A percentile compares a stretch with the other conserved stretches of the same genome.
Conservation (phyloP, 2,113 vertebrate genomes). For the Progne subis region DNA sequence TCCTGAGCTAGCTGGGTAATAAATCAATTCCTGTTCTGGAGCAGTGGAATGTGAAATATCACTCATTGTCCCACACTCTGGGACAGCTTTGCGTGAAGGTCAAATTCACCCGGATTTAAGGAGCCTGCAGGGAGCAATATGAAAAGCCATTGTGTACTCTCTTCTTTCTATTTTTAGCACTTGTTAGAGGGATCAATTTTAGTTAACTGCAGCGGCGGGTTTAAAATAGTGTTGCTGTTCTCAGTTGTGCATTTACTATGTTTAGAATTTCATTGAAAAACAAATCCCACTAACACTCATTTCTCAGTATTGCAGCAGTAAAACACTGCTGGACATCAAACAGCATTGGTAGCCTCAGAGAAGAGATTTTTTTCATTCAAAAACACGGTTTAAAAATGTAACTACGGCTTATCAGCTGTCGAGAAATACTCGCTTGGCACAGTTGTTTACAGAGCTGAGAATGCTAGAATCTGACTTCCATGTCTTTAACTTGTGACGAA, state of each 20-base stretch:
- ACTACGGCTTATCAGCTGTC: neutral
- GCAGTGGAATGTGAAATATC: slow-evolving; percentile 55
- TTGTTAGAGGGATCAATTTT: slow-evolving; percentile 74
- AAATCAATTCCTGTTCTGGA: slow-evolving; percentile 59
- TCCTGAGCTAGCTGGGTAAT: neutral
- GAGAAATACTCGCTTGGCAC: neutral
- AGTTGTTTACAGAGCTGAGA: neutral
- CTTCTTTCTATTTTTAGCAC: slow-evolving; percentile 74
- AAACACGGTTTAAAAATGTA: neutral
- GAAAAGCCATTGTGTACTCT: slow-evolving; percentile 69
- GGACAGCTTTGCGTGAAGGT: slow-evolving; percentile 68
- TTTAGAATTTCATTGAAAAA: slow-evolving; percentile 63
- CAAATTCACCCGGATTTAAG: slow-evolving; percentile 55
- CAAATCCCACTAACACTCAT: neutral
- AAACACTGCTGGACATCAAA: neutral
- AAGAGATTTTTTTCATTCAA: neutral
- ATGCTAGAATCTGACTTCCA: neutral
- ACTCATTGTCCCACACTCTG: slow-evolving; percentile 57
- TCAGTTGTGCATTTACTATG: slow-evolving; percentile 56
- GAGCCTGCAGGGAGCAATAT: slow-evolving; percentile 69
- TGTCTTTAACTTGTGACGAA: neutral
- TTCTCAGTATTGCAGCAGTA: neutral
- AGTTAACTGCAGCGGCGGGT: slow-evolving; percentile 71
- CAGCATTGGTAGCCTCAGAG: neutral
- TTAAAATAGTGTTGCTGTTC: slow-evolving; percentile 66